A percentile compares a stretch with the other conserved stretches of the same genome.
These are phyloP conservation scores for Archocentrus centrarchus DNA, from an alignment of 2,113 vertebrate species.

Conservation along the genomic window DNA sequence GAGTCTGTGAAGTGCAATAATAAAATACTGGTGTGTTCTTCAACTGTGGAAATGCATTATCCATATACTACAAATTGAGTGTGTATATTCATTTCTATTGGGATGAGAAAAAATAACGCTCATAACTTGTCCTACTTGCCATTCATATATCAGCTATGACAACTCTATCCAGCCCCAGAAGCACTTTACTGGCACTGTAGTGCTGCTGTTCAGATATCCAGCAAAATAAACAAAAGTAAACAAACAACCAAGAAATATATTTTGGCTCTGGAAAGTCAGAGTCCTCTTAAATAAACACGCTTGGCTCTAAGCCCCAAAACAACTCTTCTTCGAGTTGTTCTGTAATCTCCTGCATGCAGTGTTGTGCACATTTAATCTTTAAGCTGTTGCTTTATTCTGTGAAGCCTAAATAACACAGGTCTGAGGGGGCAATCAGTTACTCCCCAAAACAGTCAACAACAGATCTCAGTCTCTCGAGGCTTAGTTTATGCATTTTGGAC, in stretches of 20 bases:
- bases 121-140: background rate
- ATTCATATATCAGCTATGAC: conserved; percentile 1
- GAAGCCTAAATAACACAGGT: conserved; percentile 45
- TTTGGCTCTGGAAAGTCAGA: conserved; percentile 32
- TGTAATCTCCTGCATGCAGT: conserved; percentile 56
- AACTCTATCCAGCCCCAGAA: background rate
- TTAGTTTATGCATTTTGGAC: background rate
- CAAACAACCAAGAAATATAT: conserved; percentile 37
- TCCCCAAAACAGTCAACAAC: conserved; percentile 23
- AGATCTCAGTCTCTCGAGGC: conserved; percentile 24
- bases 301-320: conserved; percentile 43
- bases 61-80: background rate
- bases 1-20: background rate
- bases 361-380: conserved; percentile 51
- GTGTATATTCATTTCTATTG: background rate
- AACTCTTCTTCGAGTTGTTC: conserved; percentile 33
- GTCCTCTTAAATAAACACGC: conserved; percentile 53
- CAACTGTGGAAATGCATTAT: background rate
- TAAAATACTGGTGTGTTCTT: background rate
- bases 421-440: conserved; percentile 45
- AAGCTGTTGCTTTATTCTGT: conserved; percentile 36
- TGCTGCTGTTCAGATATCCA: conserved; percentile 22
- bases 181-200: background rate
- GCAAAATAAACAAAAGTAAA: conserved; percentile 47
- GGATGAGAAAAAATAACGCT: background rate